Percentiles rank a stretch among this genome's conserved stretches.
These are phyloP conservation scores for Teinopalpus imperialis DNA, from an alignment of 2,888 invertebrate species.

Conservation along the genomic window DNA sequence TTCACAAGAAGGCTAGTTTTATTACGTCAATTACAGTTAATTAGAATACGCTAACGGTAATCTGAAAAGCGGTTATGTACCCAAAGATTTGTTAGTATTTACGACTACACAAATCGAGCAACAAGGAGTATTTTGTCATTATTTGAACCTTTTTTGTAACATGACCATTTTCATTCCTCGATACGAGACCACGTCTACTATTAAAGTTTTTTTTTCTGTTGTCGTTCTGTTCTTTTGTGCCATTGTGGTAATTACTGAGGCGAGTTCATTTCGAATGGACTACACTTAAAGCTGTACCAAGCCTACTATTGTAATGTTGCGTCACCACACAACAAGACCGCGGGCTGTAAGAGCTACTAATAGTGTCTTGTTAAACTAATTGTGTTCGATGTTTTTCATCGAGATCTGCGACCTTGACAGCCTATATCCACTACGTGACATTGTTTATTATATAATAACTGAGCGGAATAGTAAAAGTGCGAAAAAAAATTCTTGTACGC, in stretches of 20 bases:
- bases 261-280: constrained; percentile 46
- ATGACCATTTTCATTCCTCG: constrained; percentile 28
- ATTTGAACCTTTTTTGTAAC: constrained; percentile 38
- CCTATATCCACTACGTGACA: background rate
- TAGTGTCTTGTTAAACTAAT: constrained; percentile 54
- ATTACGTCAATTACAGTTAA: background rate
- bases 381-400: constrained; percentile 31
- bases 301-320: constrained; percentile 58
- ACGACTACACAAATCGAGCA: constrained; percentile 3
- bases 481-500: too few species aligned
- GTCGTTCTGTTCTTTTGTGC: constrained; percentile 46
- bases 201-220: constrained; percentile 48
- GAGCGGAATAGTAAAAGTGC: too few species aligned
- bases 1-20: constrained; percentile 7
- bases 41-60: background rate
- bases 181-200: constrained; percentile 41
- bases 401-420: constrained; percentile 15
- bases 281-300: constrained; percentile 54
- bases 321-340: constrained; percentile 49
- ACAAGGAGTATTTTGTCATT: constrained; percentile 33
- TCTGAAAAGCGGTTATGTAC: too few species aligned
- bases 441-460: background rate
- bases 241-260: constrained; percentile 50
- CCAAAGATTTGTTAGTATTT: background rate
- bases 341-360: constrained; percentile 50